Base-by-base conservation (phyloP, 30 jellyfish, hydroid and myxozoan species). In the Aurelia coerulea region DNA sequence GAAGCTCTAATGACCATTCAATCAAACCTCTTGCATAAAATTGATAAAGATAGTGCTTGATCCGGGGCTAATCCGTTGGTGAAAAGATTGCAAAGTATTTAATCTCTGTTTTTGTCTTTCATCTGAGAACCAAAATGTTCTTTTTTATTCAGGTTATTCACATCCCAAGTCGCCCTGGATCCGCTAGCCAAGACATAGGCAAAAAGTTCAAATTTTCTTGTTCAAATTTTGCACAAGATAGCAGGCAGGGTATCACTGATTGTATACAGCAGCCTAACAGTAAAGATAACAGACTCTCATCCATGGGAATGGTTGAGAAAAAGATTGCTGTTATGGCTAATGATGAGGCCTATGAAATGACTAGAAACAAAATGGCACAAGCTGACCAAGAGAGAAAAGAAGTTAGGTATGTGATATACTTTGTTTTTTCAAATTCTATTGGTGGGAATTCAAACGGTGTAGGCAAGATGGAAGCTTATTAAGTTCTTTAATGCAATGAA, bases 341-440 rank as follows among this genome's bases (percentile, higher is more conserved):
- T 3, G 99, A 95, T 35, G 99, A 95, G 53, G 97, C 90, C 14
- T 95, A 95, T 79, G 99, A 95, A 81, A 73, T 83, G 86, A 95
- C 99, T 4, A 72, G 97, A 74, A 95, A 72, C 18, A 90, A 90
- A 37, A 95, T 95, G 99, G 99, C 99, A 46, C 98, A 85, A 66
- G 99, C 89, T 65, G 99, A 95, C 78, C 97, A 95, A 70, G 99
- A 95, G 73, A 93, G 97, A 12, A 95, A 95, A 52, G 99, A 83
- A 78, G 90, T 95, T 34, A 90, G 99, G 99, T 95, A 79, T 39
- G 88, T 50, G 29, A 9, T 4, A 46, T 7, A 1, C 56, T 46
- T 46, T 8, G 56, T 46, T 46, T 42, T 23, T 37, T 37, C 1
- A 37, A 37, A 5, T 37, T 37, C 5, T 37, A 37, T 37, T 37